Base-by-base conservation (phyloP, 2,113 vertebrate genomes). In the Setophaga petechia region DNA sequence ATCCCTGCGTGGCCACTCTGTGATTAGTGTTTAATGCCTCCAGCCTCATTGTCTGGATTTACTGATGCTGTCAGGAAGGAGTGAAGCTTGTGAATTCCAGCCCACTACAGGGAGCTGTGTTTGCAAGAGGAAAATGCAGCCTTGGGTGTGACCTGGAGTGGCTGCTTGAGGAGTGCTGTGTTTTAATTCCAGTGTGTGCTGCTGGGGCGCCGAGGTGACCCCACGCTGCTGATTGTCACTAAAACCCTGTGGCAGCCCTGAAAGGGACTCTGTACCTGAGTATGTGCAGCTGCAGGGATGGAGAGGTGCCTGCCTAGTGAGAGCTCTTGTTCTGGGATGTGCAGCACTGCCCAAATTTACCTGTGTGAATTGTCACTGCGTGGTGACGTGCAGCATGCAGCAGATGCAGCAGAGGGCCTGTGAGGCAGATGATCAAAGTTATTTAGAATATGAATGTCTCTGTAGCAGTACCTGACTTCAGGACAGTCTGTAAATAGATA, bases 11-110 rank as follows among this genome's bases (percentile, higher is more conserved):
- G 81, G n/a, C 58, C 46, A 27, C 87, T 92, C 30, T 69, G 83
- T 81, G 89, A 87, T 95, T 66, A 95, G 74, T 4, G 15, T 78
- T 84, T 79, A 65, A 73, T 89, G 37, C 77, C 81, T 87, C 59
- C 31, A 65, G 62, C 89, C 89, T 81, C 76, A 39, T 81, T 92
- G 79, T 80, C 52, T 66, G 83, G 21, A 65, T 94, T 90, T 79
- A 47, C 80, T 4, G 21, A 41, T 28, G 63, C 54, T 0, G 1
- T 22, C 25, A 52, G 55, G 37, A 10, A 7, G 37, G 37, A 58
- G 47, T 0, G 17, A 11, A 77, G 47, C 76, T 59, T 39, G 44
- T 11, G 82, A 76, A 57, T 69, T 62, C 41, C 30, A 52, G 37
- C 1, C 74, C 23, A 12, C 39, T 78, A 16, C 13, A 49, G 54